Evolutionary conservation across 2,888 invertebrate species (phyloP), one percentile per base, ranked within the genome.

Genomic region (Pseudolycoriella hygida): DNA sequence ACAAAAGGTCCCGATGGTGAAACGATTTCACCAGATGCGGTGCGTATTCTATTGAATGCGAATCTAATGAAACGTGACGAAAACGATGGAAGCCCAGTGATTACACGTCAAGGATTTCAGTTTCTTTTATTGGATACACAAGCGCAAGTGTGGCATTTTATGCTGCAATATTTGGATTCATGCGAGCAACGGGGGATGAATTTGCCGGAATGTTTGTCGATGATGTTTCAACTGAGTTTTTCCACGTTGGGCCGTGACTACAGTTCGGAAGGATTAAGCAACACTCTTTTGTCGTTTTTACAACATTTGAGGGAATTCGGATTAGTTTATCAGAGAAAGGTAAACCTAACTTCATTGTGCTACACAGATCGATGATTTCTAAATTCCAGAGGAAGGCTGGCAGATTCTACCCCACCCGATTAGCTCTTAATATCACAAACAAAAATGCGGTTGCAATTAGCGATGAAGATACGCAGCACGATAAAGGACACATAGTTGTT

Each of bases 271-370:
- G 89, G 88, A 2, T 84, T 94, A 82, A 85, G 77, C 55, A 80
- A 82, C 53, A 81, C 83, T 48, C 78, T 94, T 67, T 67, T 88
- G 47, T 78, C 83, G 44, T 94, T 98, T 60, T 67, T 98, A 46
- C 94, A 96, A 62, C 94, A 98, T 67, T 68, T 99, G 42, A 67
- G 98, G 49, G 98, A 98, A 67, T 90, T 98, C 59, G 98, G 98
- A 34, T 76, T 98, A 30, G 92, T 98, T 14, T 97, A 93, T 64
- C 94, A 94, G 66, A 75, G 96, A 57, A 94, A 92, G 73, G 87
- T 86, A 57, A 4, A 8, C 4, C 25, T n/a, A n/a, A n/a, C n/a
- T n/a, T n/a, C n/a, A n/a, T n/a, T n/a, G 25, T 43, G n/a, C 42
- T 17, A 18, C 12, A 12, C 34, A n/a, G n/a, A n/a, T 12, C 11